These are phyloP conservation scores for Nannoperca obscura DNA, from an alignment of 2,797 vertebrate genomes.

Conservation along the genomic window DNA sequence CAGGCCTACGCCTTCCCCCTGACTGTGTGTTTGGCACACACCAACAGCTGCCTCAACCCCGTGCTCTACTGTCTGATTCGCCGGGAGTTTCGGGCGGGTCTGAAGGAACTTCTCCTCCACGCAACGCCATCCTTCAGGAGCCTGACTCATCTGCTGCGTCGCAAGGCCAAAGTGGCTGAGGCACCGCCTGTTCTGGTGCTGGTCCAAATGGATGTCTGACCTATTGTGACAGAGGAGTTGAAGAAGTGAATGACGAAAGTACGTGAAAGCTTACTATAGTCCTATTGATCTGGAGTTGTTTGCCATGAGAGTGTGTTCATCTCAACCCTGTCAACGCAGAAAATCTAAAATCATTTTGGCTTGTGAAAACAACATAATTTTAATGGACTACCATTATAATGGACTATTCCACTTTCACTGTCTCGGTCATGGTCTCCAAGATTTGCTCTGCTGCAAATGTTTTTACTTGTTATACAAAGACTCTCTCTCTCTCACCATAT, in stretches of 20 bases:
- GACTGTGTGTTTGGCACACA: slow-evolving; percentile 87
- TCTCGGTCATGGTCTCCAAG: not conserved
- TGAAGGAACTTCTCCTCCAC: slow-evolving; percentile 84
- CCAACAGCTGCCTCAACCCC: slow-evolving; percentile 89
- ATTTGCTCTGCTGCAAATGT: slow-evolving; percentile 20
- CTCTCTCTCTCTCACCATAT: slow-evolving; percentile 7
- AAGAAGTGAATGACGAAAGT: not conserved
- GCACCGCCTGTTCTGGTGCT: slow-evolving; percentile 81
- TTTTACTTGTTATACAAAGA: slow-evolving; percentile 23
- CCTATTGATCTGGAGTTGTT: slow-evolving; percentile 23
- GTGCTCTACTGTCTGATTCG: slow-evolving; percentile 87
- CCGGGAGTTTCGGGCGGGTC: slow-evolving; percentile 83
- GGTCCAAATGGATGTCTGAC: slow-evolving; percentile 85
- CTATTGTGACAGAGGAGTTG: not conserved
- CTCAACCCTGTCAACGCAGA: slow-evolving; percentile 10
- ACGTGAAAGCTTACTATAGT: not conserved
- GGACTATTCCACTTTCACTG: slow-evolving; percentile 54
- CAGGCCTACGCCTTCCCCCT: slow-evolving; percentile 87
- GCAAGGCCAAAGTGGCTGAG: slow-evolving; percentile 84
- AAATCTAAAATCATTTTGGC: slow-evolving; percentile 37
- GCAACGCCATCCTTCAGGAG: slow-evolving; percentile 81
- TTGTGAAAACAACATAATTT: slow-evolving; percentile 56
- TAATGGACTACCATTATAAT: slow-evolving; percentile 45
- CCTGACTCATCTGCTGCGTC: slow-evolving; percentile 76
- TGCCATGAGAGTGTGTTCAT: slow-evolving; percentile 4